These are phyloP conservation scores for Neotoma lepida DNA, from an alignment of 2,113 vertebrate species.

Conservation along the genomic window DNA sequence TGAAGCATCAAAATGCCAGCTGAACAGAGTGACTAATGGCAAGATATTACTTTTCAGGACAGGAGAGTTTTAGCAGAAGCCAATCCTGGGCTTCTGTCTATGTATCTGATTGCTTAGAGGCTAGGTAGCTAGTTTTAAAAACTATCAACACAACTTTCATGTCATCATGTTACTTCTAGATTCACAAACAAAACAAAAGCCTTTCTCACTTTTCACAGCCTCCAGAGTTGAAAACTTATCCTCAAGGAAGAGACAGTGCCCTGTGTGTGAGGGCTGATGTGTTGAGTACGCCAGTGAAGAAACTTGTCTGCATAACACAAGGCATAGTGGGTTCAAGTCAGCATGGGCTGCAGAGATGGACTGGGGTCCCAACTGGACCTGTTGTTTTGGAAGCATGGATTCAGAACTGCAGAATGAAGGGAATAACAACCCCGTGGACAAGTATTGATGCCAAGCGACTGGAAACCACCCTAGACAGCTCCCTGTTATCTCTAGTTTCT, in stretches of 20 bases:
- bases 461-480: background rate
- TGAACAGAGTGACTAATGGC: background rate
- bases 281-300: background rate
- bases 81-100: background rate
- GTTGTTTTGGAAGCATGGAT: background rate
- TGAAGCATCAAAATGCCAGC: constrained; percentile 35
- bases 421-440: background rate
- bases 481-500: background rate
- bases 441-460: background rate
- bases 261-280: background rate
- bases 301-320: background rate
- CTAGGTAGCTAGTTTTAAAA: background rate
- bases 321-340: background rate
- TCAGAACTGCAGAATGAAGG: background rate
- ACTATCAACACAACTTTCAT: background rate
- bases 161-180: constrained; percentile 26
- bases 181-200: background rate
- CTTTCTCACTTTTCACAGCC: background rate
- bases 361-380: background rate
- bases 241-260: background rate
- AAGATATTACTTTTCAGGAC: background rate
- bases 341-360: background rate
- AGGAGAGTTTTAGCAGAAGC: background rate
- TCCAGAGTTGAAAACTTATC: background rate
- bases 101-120: background rate